These are phyloP conservation scores for Morus bassanus DNA, from an alignment of 2,797 vertebrate species.

Conservation along the genomic window DNA sequence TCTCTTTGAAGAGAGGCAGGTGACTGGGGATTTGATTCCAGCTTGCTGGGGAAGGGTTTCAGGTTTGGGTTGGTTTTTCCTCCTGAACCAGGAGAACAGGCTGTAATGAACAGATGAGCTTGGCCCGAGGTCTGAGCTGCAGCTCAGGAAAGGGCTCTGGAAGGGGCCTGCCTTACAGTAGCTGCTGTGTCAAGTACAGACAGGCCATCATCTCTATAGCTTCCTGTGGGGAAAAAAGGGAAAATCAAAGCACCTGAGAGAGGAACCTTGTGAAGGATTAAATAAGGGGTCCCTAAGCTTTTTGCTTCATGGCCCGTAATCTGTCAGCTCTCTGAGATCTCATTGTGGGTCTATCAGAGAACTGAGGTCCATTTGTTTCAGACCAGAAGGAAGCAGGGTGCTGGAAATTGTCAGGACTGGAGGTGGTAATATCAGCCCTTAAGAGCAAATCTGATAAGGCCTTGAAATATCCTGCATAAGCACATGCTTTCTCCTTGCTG, in stretches of 20 bases:
- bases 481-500: not conserved
- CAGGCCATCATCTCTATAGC: not conserved
- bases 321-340: not conserved
- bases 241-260: not conserved
- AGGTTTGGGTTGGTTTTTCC: not conserved
- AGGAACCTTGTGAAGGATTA: not conserved
- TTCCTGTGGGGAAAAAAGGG: not conserved
- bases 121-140: not conserved
- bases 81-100: slow-evolving; percentile 14
- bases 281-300: not conserved
- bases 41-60: not conserved
- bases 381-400: not conserved
- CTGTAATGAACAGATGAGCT: not conserved
- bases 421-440: not conserved
- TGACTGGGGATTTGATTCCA: not conserved
- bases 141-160: not conserved
- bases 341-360: accelerated
- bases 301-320: not conserved
- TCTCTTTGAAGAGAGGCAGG: not conserved
- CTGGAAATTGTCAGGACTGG: not conserved
- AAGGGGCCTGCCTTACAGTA: not conserved
- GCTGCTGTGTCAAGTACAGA: not conserved
- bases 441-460: not conserved
- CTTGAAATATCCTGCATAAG: not conserved
- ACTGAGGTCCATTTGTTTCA: not conserved